These are phyloP conservation scores for Gryllus bimaculatus DNA, from an alignment of 1,140 invertebrate species.

Conservation along the genomic window DNA sequence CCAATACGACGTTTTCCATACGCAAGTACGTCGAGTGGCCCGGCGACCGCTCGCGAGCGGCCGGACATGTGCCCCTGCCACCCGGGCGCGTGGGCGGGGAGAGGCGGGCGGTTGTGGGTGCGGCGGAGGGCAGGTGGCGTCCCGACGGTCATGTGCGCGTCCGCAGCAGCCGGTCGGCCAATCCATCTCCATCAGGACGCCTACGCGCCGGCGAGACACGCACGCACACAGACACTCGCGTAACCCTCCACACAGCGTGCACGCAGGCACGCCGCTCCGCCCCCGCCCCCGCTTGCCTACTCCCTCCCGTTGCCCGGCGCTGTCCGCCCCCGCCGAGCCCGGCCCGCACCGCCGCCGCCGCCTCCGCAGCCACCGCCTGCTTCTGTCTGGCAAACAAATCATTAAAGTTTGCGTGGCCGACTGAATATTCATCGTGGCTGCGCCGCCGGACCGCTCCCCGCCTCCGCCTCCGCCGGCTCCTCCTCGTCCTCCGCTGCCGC, in stretches of 20 bases:
- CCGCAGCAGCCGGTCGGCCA: not conserved
- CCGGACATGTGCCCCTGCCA: not conserved
- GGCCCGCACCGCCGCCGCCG: too few relatives aligned
- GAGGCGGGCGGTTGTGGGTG: not conserved
- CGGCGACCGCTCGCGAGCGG: not conserved
- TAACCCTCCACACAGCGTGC: too few relatives aligned
- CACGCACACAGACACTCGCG: not conserved
- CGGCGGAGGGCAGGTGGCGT: not conserved
- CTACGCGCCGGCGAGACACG: too few relatives aligned
- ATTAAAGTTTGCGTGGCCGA: not conserved
- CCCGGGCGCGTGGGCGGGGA: too few relatives aligned
- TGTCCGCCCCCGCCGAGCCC: too few relatives aligned
- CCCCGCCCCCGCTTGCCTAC: not conserved
- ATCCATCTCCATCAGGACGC: not conserved
- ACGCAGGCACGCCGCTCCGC: not conserved
- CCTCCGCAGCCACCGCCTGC: not conserved
- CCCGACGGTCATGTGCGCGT: not conserved
- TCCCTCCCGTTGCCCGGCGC: too few relatives aligned
- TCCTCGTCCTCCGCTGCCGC: not conserved
- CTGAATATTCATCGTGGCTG: not conserved
- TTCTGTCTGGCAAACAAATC: conserved; percentile 4
- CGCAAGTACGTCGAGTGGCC: too few relatives aligned
- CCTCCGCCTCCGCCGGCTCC: not conserved
- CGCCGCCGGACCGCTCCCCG: too few relatives aligned
- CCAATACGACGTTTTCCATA: too few relatives aligned